These are phyloP conservation scores for Mythimna vitellina DNA, from an alignment of 2,888 invertebrate genomes.

Conservation along the genomic window DNA sequence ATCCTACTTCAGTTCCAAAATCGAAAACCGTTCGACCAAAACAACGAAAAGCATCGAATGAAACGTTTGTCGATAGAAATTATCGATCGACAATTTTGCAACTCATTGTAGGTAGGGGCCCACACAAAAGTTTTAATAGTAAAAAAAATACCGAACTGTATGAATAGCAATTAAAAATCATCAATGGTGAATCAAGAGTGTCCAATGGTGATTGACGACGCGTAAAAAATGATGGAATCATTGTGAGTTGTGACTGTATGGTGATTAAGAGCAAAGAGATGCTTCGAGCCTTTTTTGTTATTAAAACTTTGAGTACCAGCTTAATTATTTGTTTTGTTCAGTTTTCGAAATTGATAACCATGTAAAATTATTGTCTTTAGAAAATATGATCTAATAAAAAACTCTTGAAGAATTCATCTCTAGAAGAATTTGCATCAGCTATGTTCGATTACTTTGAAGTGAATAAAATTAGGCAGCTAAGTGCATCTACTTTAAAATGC, in stretches of 20 bases:
- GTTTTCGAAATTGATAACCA: conserved; percentile 3
- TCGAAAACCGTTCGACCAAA: conserved; percentile 43
- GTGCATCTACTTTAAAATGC: no score
- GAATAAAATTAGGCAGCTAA: not conserved
- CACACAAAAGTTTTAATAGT: conserved; percentile 73
- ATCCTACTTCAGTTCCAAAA: conserved; percentile 25
- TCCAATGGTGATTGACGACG: conserved; percentile 72
- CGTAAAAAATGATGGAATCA: conserved; percentile 61
- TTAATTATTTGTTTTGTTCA: conserved; percentile 41
- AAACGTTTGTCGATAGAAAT: conserved; percentile 54
- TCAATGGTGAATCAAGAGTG: conserved; percentile 72
- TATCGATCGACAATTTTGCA: conserved; percentile 59
- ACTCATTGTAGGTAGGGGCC: conserved; percentile 66
- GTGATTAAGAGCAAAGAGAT: conserved; percentile 30
- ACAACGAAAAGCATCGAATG: conserved; percentile 42
- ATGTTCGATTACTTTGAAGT: not conserved
- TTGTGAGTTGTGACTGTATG: conserved; percentile 46
- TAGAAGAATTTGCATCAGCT: not conserved
- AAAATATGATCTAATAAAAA: not conserved
- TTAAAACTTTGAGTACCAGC: conserved; percentile 15
- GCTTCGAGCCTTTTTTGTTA: conserved; percentile 19
- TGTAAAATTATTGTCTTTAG: not conserved
- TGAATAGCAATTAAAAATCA: conserved; percentile 76
- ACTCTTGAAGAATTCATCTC: no score
- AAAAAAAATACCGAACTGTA: conserved; percentile 67